Evolutionary conservation across 1,140 invertebrate species (phyloP).

Genomic region (Helicoverpa zea): DNA sequence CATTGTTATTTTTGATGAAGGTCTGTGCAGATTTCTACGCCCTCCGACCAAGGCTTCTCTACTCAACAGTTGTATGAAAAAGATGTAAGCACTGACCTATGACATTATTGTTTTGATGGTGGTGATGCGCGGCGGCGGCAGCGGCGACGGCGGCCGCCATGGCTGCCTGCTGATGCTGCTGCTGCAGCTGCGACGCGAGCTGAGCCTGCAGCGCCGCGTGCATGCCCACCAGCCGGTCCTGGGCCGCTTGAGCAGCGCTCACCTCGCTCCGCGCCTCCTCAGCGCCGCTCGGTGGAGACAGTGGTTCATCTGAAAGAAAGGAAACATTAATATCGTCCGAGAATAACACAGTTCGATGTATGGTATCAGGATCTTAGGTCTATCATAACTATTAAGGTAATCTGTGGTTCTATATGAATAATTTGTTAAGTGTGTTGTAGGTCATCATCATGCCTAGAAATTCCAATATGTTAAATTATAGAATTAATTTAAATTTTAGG

Average conservation of each 20-base stretch:
- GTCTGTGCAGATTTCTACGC: no score
- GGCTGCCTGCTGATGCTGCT: constrained; percentile 81
- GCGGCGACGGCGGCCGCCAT: constrained; percentile 81
- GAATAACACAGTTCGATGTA: no score
- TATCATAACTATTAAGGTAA: no score
- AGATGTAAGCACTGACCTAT: constrained; percentile 69
- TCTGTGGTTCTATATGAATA: no score
- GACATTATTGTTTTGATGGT: constrained; percentile 85
- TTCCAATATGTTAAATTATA: no score
- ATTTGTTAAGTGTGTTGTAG: no score
- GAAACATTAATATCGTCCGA: constrained; percentile 1
- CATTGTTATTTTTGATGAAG: no score
- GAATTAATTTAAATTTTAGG: no score
- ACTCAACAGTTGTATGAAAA: not conserved
- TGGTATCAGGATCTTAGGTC: no score
- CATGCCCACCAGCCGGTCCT: constrained; percentile 83
- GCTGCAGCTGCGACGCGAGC: constrained; percentile 87
- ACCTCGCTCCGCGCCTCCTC: constrained; percentile 69
- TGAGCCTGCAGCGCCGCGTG: constrained; percentile 87
- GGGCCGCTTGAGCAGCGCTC: constrained; percentile 48
- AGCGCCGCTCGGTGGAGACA: constrained; percentile 66
- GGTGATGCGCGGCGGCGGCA: constrained; percentile 77
- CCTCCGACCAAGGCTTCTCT: no score
- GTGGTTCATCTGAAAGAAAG: constrained; percentile 69
- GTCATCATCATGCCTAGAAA: no score